These are phyloP conservation scores for Marcusenius ussheri DNA, from an alignment of 2,113 vertebrate genomes.

Conservation along the genomic window DNA sequence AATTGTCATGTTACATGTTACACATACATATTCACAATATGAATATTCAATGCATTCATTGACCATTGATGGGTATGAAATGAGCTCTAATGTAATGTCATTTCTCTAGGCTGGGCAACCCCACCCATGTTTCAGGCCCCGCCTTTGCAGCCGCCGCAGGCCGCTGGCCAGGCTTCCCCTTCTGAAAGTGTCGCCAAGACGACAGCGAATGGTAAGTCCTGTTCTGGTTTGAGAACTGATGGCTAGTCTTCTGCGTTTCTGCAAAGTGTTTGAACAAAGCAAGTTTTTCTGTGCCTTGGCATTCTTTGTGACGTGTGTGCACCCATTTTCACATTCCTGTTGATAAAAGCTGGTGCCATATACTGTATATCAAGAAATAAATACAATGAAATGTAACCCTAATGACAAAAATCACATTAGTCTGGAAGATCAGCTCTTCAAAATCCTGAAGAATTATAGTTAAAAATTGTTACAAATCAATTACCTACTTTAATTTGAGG, in stretches of 20 bases:
- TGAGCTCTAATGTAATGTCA: background rate
- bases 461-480: background rate
- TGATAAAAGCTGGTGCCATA: background rate
- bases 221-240: background rate
- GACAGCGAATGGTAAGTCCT: constrained; percentile 47
- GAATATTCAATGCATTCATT: background rate
- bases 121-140: constrained; percentile 42
- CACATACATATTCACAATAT: background rate
- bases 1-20: background rate
- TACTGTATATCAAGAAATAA: background rate
- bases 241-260: background rate
- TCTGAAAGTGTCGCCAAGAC: constrained; percentile 46
- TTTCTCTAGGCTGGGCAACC: constrained; percentile 18
- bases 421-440: background rate
- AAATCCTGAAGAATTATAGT: background rate
- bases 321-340: background rate
- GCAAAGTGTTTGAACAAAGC: background rate
- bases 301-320: background rate
- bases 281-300: background rate
- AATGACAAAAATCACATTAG: background rate
- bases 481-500: background rate
- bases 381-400: background rate
- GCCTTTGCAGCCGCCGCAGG: constrained; percentile 50
- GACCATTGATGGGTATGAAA: background rate
- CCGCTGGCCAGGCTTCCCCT: constrained; percentile 44